Percentiles rank a stretch among this genome's conserved stretches.
Evolutionary conservation across 2,888 invertebrate genomes (phyloP).

Genomic region (Chrysolina oricalcia): DNA sequence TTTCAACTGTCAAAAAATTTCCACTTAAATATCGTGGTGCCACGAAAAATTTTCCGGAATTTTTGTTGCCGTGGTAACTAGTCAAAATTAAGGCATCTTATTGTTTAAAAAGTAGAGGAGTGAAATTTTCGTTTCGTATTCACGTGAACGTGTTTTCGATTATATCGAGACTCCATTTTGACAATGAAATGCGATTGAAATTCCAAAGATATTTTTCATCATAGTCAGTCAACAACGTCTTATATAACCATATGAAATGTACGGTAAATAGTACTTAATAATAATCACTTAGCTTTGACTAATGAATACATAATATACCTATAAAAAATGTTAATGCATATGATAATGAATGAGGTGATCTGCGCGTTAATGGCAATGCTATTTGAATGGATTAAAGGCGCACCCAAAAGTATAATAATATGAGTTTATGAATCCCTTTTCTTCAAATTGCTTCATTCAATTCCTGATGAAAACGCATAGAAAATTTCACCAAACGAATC

Average conservation of each 20-base stretch:
- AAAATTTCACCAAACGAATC: no score
- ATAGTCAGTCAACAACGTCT: not conserved
- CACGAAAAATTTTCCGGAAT: no score
- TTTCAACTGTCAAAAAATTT: no score
- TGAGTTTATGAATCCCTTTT: not conserved
- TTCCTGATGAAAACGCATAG: no score
- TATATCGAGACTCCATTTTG: no score
- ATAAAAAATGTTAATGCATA: conserved; percentile 25
- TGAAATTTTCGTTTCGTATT: no score
- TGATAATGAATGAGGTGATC: conserved; percentile 15
- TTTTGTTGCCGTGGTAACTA: no score
- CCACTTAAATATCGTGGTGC: no score
- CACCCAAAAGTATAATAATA: conserved; percentile 8
- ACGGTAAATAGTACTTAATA: not conserved
- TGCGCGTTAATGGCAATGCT: conserved; percentile 2
- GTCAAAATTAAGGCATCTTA: no score
- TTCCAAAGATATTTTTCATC: not conserved
- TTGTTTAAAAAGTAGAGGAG: no score
- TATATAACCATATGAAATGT: not conserved
- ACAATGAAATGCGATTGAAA: not conserved
- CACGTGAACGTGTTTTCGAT: no score
- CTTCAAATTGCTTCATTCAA: no score
- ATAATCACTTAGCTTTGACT: conserved; percentile 1
- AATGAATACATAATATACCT: conserved; percentile 14
- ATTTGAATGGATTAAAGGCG: conserved; percentile 21